phyloP scores from a whole-genome alignment of 2,888 invertebrate genomes.

The Helicoverpa assulta region DNA sequence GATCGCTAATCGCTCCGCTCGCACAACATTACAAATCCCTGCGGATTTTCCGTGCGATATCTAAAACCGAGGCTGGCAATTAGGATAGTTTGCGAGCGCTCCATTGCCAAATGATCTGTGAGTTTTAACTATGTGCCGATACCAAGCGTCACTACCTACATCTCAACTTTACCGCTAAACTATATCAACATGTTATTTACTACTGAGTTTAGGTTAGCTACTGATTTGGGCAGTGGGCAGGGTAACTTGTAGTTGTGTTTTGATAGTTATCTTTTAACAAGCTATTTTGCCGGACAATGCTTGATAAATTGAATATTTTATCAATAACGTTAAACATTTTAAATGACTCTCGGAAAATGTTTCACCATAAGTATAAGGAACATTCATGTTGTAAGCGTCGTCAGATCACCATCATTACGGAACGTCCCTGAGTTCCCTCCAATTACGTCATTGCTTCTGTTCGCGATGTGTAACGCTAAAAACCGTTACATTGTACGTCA shows the following conservation, averaged over 20 bases:
- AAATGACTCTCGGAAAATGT: no score
- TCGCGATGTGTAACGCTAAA: conserved; percentile 67
- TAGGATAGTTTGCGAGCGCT: conserved; percentile 83
- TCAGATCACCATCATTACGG: conserved; percentile 33
- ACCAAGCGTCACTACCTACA: conserved; percentile 51
- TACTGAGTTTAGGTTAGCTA: background rate
- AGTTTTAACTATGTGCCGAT: conserved; percentile 67
- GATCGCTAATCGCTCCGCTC: conserved; percentile 44
- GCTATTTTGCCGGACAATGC: no score
- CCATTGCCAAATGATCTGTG: conserved; percentile 84
- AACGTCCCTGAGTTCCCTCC: conserved; percentile 23
- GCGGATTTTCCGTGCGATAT: conserved; percentile 73
- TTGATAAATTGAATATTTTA: no score
- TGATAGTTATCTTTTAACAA: no score
- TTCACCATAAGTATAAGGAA: no score
- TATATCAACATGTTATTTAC: conserved; percentile 35
- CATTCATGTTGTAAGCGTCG: background rate
- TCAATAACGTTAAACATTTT: no score
- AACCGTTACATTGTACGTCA: conserved; percentile 65
- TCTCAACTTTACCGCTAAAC: conserved; percentile 30
- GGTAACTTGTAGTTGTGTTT: background rate
- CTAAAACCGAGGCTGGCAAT: conserved; percentile 80
- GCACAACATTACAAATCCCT: conserved; percentile 23
- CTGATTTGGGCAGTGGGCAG: background rate
- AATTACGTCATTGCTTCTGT: conserved; percentile 49